These are phyloP conservation scores for Poecilobothrus nobilitatus DNA, from an alignment of 2,888 invertebrate species.

Conservation along the genomic window DNA sequence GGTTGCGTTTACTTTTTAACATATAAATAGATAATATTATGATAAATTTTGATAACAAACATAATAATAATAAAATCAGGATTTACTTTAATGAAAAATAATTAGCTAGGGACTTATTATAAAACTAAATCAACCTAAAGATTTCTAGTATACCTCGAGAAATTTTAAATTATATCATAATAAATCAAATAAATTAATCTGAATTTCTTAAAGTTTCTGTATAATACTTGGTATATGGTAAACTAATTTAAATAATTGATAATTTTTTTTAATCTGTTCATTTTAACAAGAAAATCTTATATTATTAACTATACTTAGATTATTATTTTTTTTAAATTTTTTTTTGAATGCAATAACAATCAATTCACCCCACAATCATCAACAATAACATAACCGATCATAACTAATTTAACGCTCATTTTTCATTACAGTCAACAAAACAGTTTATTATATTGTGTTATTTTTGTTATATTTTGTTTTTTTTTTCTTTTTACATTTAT, in stretches of 20 bases:
- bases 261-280: not conserved
- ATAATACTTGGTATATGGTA: too few species aligned
- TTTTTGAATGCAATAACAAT: not conserved
- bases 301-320: not conserved
- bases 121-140: too few species aligned
- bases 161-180: too few species aligned
- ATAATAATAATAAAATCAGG: too few species aligned
- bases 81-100: too few species aligned
- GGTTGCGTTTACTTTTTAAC: too few species aligned
- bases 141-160: too few species aligned
- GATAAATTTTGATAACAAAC: too few species aligned
- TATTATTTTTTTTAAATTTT: not conserved
- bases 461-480: not conserved
- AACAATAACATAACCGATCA: not conserved
- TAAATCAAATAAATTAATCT: too few species aligned
- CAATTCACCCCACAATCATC: conserved; percentile 1
- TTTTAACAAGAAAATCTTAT: not conserved
- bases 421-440: not conserved
- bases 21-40: too few species aligned
- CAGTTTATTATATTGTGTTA: not conserved
- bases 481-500: not conserved
- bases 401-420: conserved; percentile 1
- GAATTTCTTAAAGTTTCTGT: too few species aligned
- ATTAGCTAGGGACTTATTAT: too few species aligned
- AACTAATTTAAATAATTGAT: not conserved